Evolutionary conservation across 2,797 vertebrate genomes (phyloP).

Genomic region (Gymnopithys bicolor): DNA sequence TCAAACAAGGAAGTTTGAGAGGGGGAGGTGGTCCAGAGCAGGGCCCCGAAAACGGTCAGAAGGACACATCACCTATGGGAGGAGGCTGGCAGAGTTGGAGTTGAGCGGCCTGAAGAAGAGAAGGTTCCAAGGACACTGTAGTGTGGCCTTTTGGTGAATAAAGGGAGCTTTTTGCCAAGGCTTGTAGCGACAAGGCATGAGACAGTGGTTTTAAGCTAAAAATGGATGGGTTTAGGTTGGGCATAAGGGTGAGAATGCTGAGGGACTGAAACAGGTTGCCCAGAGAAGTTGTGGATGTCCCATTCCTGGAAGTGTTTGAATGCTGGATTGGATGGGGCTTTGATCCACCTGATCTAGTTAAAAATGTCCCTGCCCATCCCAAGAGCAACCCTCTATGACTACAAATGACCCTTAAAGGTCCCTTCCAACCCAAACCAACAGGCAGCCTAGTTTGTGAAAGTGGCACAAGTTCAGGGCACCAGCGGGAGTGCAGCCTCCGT

Average conservation of each 20-base stretch:
- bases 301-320: accelerated
- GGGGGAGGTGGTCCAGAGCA: neutral
- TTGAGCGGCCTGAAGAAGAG: neutral
- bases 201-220: neutral
- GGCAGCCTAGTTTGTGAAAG: neutral
- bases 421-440: neutral
- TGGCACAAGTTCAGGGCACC: neutral
- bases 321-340: neutral
- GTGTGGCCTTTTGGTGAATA: neutral
- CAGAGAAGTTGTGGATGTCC: neutral
- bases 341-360: too few species aligned
- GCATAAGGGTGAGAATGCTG: neutral
- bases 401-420: neutral
- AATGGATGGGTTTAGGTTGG: neutral
- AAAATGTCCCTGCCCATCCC: neutral
- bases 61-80: accelerated
- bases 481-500: accelerated
- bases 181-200: too few species aligned
- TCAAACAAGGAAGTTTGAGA: accelerated
- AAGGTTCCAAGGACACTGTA: neutral
- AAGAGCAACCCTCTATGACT: neutral
- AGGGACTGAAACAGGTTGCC: neutral
- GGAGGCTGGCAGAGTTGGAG: neutral
- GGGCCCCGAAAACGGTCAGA: accelerated
- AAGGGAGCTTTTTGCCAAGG: neutral